These are phyloP conservation scores for Drosophila tristis DNA, from an alignment of 1,140 invertebrate species.

Conservation along the genomic window DNA sequence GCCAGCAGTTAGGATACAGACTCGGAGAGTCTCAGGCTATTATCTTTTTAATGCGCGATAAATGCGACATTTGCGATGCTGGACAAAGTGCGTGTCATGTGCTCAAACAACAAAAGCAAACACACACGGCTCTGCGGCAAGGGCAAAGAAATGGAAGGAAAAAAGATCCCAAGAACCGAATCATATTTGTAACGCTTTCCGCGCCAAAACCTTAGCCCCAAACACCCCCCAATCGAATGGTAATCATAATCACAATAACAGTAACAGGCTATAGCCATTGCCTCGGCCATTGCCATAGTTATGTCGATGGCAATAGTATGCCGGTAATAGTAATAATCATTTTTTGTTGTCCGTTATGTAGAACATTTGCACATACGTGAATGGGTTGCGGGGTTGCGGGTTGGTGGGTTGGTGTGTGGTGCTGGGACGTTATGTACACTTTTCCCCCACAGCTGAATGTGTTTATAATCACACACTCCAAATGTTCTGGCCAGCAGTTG, in stretches of 20 bases:
- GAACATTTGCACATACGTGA: slow-evolving; percentile 76
- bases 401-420: no score
- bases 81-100: slow-evolving; percentile 81
- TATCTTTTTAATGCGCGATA: slow-evolving; percentile 84
- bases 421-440: slow-evolving; percentile 49
- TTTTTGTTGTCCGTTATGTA: slow-evolving; percentile 66
- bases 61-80: slow-evolving; percentile 79
- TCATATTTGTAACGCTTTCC: slow-evolving; percentile 74
- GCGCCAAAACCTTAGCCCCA: slow-evolving; percentile 3
- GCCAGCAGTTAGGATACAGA: no score
- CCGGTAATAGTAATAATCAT: slow-evolving; percentile 74
- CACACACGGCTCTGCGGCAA: not conserved
- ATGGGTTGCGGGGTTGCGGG: slow-evolving; percentile 15
- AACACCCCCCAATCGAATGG: slow-evolving; percentile 66
- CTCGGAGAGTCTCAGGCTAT: slow-evolving; percentile 35
- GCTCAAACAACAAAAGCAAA: slow-evolving; percentile 57
- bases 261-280: slow-evolving; percentile 52
- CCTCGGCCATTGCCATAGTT: slow-evolving; percentile 63
- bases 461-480: slow-evolving; percentile 72
- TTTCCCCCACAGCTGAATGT: slow-evolving; percentile 43
- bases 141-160: not conserved
- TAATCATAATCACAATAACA: slow-evolving; percentile 82
- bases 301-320: slow-evolving; percentile 46
- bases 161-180: slow-evolving; percentile 38
- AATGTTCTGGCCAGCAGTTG: slow-evolving; percentile 57